phyloP scores from a whole-genome alignment of 2,888 invertebrate genomes.

The Dolomedes plantarius region DNA sequence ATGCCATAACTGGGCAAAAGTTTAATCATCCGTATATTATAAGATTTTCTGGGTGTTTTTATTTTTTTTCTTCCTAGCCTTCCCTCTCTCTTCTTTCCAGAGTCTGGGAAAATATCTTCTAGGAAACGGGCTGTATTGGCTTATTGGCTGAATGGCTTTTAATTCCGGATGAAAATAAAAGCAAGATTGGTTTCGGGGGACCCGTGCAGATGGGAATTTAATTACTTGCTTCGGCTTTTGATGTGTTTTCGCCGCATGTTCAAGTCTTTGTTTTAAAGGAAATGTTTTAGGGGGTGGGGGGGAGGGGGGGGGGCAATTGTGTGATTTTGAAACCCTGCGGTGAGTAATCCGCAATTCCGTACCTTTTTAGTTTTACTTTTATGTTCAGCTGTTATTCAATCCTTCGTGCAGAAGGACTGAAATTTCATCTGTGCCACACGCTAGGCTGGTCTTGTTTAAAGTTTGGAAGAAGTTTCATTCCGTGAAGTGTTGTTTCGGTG shows the following conservation, averaged over 20 bases:
- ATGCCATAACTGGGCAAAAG: slow-evolving; percentile 30
- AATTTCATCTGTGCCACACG: too few species aligned
- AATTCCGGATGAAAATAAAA: slow-evolving; percentile 9
- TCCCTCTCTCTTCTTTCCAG: not conserved
- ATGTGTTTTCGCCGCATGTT: not conserved
- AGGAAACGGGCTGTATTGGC: slow-evolving; percentile 6
- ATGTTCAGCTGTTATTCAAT: too few species aligned
- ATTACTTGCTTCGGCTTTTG: not conserved
- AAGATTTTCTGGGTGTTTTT: not conserved
- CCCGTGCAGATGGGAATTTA: not conserved
- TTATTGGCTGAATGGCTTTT: slow-evolving; percentile 9
- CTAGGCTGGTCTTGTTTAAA: too few species aligned
- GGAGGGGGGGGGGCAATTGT: not conserved
- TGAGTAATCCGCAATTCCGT: not conserved
- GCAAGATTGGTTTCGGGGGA: not conserved
- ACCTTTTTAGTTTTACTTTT: not conserved
- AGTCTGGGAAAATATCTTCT: not conserved
- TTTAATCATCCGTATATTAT: slow-evolving; percentile 55
- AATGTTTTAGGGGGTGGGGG: too few species aligned
- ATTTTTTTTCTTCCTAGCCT: not conserved
- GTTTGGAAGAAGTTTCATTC: too few species aligned
- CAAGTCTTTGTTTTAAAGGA: not conserved
- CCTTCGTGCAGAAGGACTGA: too few species aligned
- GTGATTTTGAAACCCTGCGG: not conserved
- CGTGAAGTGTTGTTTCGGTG: too few species aligned